These are phyloP conservation scores for Anser brachyrhynchus DNA, from an alignment of 2,113 vertebrate species.

Conservation along the genomic window DNA sequence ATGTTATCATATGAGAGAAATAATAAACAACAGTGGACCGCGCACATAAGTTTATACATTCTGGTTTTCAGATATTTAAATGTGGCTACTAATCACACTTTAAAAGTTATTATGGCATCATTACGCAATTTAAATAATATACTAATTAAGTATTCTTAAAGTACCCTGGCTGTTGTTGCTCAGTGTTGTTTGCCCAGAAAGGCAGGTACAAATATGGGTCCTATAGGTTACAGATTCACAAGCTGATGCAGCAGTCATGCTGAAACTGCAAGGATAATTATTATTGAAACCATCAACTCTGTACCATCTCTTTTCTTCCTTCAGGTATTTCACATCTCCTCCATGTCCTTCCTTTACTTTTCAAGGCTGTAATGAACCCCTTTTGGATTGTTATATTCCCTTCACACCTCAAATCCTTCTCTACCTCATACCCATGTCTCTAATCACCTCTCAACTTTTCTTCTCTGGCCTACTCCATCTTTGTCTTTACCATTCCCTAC, in stretches of 20 bases:
- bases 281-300: not conserved
- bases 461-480: not conserved
- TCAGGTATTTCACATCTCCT: not conserved
- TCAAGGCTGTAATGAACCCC: not conserved
- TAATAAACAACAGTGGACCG: not conserved
- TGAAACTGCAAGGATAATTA: not conserved
- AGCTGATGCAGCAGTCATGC: not conserved
- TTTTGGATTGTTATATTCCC: not conserved
- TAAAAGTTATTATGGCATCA: not conserved
- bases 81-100: not conserved
- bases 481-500: not conserved
- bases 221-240: not conserved
- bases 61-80: not conserved
- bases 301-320: not conserved
- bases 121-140: not conserved
- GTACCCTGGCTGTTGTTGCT: not conserved
- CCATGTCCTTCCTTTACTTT: not conserved
- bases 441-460: not conserved
- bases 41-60: not conserved
- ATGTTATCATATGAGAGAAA: not conserved
- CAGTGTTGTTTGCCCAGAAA: not conserved
- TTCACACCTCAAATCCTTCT: not conserved
- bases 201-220: not conserved
- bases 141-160: not conserved
- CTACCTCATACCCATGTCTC: not conserved